Evolutionary conservation across 2,888 invertebrate species (phyloP), one percentile per base, ranked within the genome.

Genomic region (Drosophila glabriapex): DNA sequence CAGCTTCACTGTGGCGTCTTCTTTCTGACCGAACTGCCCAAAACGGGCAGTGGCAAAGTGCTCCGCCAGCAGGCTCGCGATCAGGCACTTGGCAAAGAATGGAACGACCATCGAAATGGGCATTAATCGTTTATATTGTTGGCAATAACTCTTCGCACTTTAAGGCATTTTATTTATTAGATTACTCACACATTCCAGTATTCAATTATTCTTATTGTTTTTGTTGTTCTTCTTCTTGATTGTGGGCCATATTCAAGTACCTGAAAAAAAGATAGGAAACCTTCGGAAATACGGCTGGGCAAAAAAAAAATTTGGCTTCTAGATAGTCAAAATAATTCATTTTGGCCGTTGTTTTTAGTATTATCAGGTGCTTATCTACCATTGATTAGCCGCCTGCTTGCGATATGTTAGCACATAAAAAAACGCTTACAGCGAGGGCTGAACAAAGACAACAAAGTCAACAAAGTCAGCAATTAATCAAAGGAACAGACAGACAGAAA

Each of bases 1-100:
- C 91, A 92, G 50, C 77, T 93, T 4, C 90, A 92, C 46, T 92
- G 93, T 58, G 93, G 93, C 7, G 92, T 91, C 29, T 92, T 92
- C 80, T 93, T 93, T 66, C 74, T 92, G n/a, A 68, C 77, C 50
- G 86, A 89, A 14, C 71, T 93, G 29, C 93, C 92, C 0, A 91
- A 92, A 54, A 92, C 93, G 0, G 85, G 89, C 58, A 91, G 91
- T 35, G 92, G 92, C 12, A 92, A 93, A 65, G 84, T 92, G 1
- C 53, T 89, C 22, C 80, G 91, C 5, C 86, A 89, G 46, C 89
- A 88, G 77, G 88, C 92, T 10, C 85, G 92, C 31, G 91, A 92
- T 56, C 77, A 86, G 84, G 91, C 92, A 0, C 50, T 92, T 52
- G 92, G 92, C 25, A 92, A 92, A 35, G 83, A 90, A 14, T 92